Evolutionary conservation across 2,888 invertebrate species (phyloP).

Genomic region (Cecidostiba fungosa): DNA sequence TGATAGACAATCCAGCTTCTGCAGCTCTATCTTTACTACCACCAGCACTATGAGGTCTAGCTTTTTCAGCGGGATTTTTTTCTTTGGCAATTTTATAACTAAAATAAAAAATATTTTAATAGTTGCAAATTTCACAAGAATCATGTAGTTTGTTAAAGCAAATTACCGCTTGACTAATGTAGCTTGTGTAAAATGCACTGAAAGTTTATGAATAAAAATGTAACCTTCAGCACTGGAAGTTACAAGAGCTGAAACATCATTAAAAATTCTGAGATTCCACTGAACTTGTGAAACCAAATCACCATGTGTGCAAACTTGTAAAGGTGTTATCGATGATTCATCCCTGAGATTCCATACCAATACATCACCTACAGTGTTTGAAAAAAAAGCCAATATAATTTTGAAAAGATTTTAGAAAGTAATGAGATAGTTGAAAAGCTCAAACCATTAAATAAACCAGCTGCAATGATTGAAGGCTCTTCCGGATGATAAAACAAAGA

Average conservation of each 20-base stretch:
- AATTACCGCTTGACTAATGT: constrained; percentile 71
- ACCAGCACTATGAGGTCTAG: constrained; percentile 76
- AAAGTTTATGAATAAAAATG: constrained; percentile 73
- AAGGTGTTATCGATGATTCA: constrained; percentile 70
- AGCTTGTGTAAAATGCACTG: constrained; percentile 73
- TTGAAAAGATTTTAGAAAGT: neutral
- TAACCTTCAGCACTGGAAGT: constrained; percentile 77
- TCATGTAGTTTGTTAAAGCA: neutral
- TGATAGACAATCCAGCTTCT: constrained; percentile 76
- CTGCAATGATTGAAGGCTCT: constrained; percentile 81
- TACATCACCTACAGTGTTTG: constrained; percentile 73
- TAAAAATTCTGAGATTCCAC: constrained; percentile 73
- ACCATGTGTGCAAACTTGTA: constrained; percentile 73
- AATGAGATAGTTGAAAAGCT: constrained; percentile 31
- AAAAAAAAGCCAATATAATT: constrained; percentile 40
- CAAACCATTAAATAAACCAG: constrained; percentile 78
- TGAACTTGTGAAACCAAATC: constrained; percentile 74
- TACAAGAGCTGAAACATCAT: constrained; percentile 72
- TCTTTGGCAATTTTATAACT: constrained; percentile 77
- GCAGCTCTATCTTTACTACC: constrained; percentile 75
- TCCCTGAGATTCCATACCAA: constrained; percentile 77
- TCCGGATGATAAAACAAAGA: constrained; percentile 81
- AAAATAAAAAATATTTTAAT: constrained; percentile 30
- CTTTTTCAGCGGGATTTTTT: constrained; percentile 76
- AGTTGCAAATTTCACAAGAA: neutral